Evolutionary conservation across 1,140 invertebrate genomes (phyloP), one percentile per base, ranked within the genome.

Genomic region (Acromyrmex heyeri): DNA sequence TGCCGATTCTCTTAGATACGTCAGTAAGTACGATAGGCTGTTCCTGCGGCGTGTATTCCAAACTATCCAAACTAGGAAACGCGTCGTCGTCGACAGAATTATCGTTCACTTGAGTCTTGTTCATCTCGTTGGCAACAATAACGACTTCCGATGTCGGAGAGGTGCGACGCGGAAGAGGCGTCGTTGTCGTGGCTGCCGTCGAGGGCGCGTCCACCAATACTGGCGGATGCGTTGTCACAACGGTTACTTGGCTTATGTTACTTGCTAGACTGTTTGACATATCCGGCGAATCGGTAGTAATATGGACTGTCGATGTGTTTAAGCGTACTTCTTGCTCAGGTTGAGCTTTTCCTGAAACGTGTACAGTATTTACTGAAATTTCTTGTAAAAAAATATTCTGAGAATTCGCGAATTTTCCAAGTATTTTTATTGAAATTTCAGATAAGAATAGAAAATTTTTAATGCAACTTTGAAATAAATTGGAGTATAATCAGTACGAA

Each of bases 221-320:
- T 7, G 97, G 97, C 64, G 97, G 97, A 95, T 98, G 97, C 3
- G 96, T 96, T 38, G 97, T 98, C 67, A 98, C 97, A 4, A 98
- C 97, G 2, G 97, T 98, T 27, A 98, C 97, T 90, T 97, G 97
- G 86, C 97, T 97, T 55, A 97, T 96, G 85, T 97, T 97, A 69
- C 96, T 96, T 2, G 97, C 96, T 72, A 97, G 94, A 91, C 97
- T 97, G 93, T 97, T 97, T 1, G 96, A 96, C 61, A 93, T 92
- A 92, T 97, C 96, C 18, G 95, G 95, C 69, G 94, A 92, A 73
- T 96, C 95, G 12, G 95, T 92, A 87, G 95, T 96, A 65, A 96
- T 96, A 27, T 95, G 95, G 59, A 97, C 96, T n/a, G 95, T 96
- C 27, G 96, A 96, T 81, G 95, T 96, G 70, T 96, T 96, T 12